Base-by-base conservation (phyloP, 2,888 invertebrate genomes). In the Tanaodytes sp. region DNA sequence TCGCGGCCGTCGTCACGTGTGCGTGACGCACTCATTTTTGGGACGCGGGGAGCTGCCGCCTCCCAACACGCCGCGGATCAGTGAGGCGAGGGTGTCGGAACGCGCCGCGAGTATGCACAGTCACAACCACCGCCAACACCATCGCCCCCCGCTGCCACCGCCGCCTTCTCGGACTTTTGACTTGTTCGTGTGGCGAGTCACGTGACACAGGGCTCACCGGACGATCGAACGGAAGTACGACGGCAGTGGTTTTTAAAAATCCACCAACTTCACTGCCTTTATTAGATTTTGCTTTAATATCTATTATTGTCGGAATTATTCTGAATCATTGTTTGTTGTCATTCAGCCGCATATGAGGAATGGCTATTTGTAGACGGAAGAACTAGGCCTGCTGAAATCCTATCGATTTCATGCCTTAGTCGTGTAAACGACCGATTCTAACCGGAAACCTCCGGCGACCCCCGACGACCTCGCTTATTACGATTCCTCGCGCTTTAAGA, bases 191-290 rank as follows among this genome's bases (percentile, higher is more conserved):
- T 48, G 30, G 43, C 33, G 40, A 40, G 46, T 68, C 68, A 62
- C 63, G 68, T 58, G 68, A 59, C 63, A 48, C 57, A 57, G 58
- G 63, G 59, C 63, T 58, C 27, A 43, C 40, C n/a, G 42, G 58
- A 49, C 68, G 63, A 58, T 68, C 68, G 68, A 68, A 63, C 52
- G 23, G 30, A 39, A 15, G 63, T 40, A 54, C 36, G 62, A 36
- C 45, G 51, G 23, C 11, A 40, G 19, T 30, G 33, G 12, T 18
- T 19, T 40, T 51, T n/a, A n/a, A n/a, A n/a, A n/a, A n/a, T n/a
- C n/a, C n/a, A n/a, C n/a, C n/a, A n/a, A n/a, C n/a, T n/a, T n/a
- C n/a, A n/a, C n/a, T n/a, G n/a, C n/a, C n/a, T n/a, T n/a, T n/a
- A n/a, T n/a, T n/a, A n/a, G n/a, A n/a, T n/a, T n/a, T n/a, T n/a